phyloP scores from a whole-genome alignment of 1,140 invertebrate species.

The Achroia grisella region DNA sequence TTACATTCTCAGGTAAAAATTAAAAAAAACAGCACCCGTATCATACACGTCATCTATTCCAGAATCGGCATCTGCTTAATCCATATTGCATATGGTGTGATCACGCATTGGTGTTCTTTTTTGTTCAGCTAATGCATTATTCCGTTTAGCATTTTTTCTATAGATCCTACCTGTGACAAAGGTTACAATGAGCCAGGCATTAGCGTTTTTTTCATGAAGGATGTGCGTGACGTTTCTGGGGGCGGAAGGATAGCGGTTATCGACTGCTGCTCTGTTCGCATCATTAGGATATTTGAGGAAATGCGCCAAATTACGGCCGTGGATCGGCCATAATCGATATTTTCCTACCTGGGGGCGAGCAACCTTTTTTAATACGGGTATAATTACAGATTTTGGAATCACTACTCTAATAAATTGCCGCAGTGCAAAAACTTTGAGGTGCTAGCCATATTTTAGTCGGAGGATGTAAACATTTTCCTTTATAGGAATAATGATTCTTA shows the following conservation, averaged over 20 bases:
- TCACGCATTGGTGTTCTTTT: slow-evolving; percentile 49
- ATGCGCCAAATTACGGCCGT: slow-evolving; percentile 38
- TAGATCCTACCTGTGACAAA: slow-evolving; percentile 54
- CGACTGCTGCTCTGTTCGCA: slow-evolving; percentile 40
- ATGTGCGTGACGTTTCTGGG: slow-evolving; percentile 61
- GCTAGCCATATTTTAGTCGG: too few species aligned
- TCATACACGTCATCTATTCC: slow-evolving; percentile 40
- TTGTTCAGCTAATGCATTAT: slow-evolving; percentile 30
- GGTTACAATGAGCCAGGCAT: slow-evolving; percentile 46
- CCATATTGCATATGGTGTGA: slow-evolving; percentile 36
- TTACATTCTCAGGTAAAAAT: slow-evolving; percentile 6
- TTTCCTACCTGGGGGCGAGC: not conserved
- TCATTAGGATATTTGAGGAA: slow-evolving; percentile 49
- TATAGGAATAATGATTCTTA: too few species aligned
- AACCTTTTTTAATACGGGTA: slow-evolving; percentile 9
- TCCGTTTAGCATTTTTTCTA: slow-evolving; percentile 46
- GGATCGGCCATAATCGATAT: not conserved
- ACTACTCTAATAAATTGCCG: too few species aligned
- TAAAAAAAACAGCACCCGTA: slow-evolving; percentile 31
- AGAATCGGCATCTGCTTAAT: slow-evolving; percentile 61
- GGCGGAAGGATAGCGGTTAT: slow-evolving; percentile 60
- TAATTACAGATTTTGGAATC: slow-evolving; percentile 6
- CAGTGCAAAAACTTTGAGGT: too few species aligned
- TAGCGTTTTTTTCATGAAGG: slow-evolving; percentile 55
- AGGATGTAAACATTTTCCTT: too few species aligned